These are phyloP conservation scores for Alviniconcha marisindica DNA, from an alignment of 1,140 invertebrate species.

Conservation along the genomic window DNA sequence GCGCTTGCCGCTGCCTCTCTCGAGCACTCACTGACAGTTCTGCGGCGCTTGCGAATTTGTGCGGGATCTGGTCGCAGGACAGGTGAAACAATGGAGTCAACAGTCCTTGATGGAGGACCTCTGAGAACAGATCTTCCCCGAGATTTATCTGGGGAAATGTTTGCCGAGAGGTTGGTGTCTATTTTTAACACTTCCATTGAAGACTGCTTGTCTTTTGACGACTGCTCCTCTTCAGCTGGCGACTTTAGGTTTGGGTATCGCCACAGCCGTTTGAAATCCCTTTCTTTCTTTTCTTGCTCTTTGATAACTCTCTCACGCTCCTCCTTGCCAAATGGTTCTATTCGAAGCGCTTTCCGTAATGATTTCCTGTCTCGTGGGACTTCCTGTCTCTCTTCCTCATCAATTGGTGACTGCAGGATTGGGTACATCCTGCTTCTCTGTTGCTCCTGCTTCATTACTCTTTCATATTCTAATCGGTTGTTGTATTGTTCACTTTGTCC, in stretches of 20 bases:
- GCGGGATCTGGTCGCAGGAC: conserved; percentile 88
- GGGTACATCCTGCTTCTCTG: neutral
- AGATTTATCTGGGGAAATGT: neutral
- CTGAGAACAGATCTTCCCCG: neutral
- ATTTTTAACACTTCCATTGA: conserved; percentile 64
- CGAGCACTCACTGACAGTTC: conserved; percentile 57
- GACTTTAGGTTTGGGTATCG: conserved; percentile 12
- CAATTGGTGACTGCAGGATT: neutral
- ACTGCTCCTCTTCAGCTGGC: neutral
- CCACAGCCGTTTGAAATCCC: neutral
- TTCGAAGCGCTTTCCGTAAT: neutral
- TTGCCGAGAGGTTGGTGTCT: conserved; percentile 53
- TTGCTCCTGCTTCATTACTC: neutral
- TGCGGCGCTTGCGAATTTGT: conserved; percentile 82
- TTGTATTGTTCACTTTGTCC: too few relatives aligned
- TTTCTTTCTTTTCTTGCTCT: neutral
- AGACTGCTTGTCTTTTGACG: neutral
- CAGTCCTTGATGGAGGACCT: neutral
- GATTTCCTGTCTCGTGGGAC: conserved; percentile 2
- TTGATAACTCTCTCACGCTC: neutral
- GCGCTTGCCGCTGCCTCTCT: conserved; percentile 11
- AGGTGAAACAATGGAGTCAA: conserved; percentile 86
- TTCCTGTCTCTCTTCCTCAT: neutral
- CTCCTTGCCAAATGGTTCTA: neutral
- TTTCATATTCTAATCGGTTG: neutral